Evolutionary conservation across 2,113 vertebrate genomes (phyloP).

Genomic region (Puntigrus tetrazona): DNA sequence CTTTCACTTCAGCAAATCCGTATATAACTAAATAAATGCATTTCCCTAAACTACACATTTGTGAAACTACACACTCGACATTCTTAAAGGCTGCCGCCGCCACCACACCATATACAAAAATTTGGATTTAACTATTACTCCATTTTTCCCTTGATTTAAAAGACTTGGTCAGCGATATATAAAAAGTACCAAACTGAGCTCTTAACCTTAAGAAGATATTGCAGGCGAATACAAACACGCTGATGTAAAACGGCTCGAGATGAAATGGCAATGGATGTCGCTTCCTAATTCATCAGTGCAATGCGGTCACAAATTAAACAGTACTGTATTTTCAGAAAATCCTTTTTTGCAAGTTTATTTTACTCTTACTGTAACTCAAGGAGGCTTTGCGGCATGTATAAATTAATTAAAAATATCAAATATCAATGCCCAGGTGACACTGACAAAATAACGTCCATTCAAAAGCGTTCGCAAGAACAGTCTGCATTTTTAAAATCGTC

Average conservation of each 20-base stretch:
- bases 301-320: neutral
- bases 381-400: neutral
- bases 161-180: neutral
- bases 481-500: neutral
- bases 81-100: neutral
- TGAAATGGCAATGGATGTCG: neutral
- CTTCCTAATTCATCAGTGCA: neutral
- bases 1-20: neutral
- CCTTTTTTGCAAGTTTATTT: neutral
- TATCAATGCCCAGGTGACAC: neutral
- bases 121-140: neutral
- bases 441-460: neutral
- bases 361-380: neutral
- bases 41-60: neutral
- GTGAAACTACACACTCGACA: neutral
- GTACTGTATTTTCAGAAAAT: neutral
- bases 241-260: neutral
- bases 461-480: neutral
- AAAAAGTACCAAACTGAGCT: slow-evolving; percentile 14
- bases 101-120: slow-evolving; percentile 2
- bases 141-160: neutral
- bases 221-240: neutral
- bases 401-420: neutral
- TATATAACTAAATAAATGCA: neutral
- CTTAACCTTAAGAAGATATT: neutral